phyloP scores from a whole-genome alignment of 2,888 invertebrate species.

The Melinaea marsaeus region DNA sequence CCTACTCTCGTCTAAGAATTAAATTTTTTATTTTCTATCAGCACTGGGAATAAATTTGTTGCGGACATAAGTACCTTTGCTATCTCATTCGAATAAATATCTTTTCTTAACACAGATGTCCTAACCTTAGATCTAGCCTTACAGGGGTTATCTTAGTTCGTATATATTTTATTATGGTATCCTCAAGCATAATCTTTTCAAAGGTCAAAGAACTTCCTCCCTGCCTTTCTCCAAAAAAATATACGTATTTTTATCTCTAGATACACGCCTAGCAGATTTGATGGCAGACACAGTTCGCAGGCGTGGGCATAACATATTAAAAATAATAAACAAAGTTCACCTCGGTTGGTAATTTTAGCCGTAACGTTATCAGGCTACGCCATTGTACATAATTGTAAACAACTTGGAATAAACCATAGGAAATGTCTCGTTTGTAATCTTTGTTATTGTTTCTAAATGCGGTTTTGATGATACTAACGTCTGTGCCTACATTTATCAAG shows the following conservation, averaged over 20 bases:
- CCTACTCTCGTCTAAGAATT: too few relatives aligned
- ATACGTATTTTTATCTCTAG: background rate
- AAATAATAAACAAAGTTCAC: conserved; percentile 29
- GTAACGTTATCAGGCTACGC: conserved; percentile 30
- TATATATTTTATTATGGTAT: too few relatives aligned
- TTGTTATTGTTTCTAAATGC: conserved; percentile 15
- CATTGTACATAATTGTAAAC: conserved; percentile 23
- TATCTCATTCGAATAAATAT: too few relatives aligned
- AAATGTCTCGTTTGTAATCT: conserved; percentile 15
- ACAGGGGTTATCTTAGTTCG: too few relatives aligned
- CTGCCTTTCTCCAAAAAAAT: background rate
- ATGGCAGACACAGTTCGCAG: background rate
- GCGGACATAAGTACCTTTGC: too few relatives aligned
- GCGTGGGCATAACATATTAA: conserved; percentile 16
- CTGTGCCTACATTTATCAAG: conserved; percentile 6
- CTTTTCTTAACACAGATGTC: too few relatives aligned
- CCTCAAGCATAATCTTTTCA: too few relatives aligned
- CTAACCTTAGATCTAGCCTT: too few relatives aligned
- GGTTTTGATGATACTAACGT: conserved; percentile 6
- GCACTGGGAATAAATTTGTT: too few relatives aligned
- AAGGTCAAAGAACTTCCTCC: too few relatives aligned
- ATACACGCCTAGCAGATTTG: background rate
- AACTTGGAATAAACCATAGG: conserved; percentile 25
- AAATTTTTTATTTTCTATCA: too few relatives aligned
- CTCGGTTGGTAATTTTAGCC: conserved; percentile 29